Evolutionary conservation across 2,797 vertebrate species (phyloP), one percentile per base, ranked within the genome.

Genomic region (Parotocinclus haroldoi): DNA sequence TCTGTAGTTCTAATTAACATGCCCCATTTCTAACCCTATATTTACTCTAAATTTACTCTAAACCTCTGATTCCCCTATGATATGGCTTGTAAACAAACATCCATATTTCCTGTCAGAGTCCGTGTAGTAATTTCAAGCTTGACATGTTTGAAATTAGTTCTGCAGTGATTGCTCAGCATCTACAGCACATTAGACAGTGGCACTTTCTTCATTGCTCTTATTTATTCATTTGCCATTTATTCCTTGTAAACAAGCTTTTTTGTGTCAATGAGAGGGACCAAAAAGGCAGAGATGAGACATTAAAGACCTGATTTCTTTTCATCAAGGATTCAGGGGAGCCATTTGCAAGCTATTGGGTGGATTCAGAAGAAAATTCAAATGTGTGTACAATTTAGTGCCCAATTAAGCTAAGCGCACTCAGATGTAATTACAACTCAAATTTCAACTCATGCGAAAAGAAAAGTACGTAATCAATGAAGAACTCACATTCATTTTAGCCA

Each of bases 91-190:
- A 79, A 78, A 81, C 73, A 76, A 77, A 72, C 73, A 76, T 67
- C 68, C 69, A 75, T 70, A 69, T 74, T 76, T 81, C 71, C 61
- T 73, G 75, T 66, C 73, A 56, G 56, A 62, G 71, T 60, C 73
- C 76, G 73, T 79, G 75, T 74, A 72, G 75, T 77, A 79, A 81
- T 81, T 81, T 81, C 75, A 79, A 76, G 77, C 71, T 78, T 77
- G 79, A 81, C 75, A 76, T 79, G 76, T 73, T 74, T 68, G 71
- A 78, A 78, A 80, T 81, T 79, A 81, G 71, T 75, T 79, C 73
- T 74, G 69, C 68, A 69, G 63, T 45, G 55, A 70, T 57, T 49
- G 74, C 74, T 72, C 72, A 53, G 52, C 18, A 55, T 66, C 72
- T 42, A 65, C n/a, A n/a, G n/a, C n/a, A n/a, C 69, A 59, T 67